Conservation (phyloP, 2,797 vertebrate species). For the Meriones psammophilus region DNA sequence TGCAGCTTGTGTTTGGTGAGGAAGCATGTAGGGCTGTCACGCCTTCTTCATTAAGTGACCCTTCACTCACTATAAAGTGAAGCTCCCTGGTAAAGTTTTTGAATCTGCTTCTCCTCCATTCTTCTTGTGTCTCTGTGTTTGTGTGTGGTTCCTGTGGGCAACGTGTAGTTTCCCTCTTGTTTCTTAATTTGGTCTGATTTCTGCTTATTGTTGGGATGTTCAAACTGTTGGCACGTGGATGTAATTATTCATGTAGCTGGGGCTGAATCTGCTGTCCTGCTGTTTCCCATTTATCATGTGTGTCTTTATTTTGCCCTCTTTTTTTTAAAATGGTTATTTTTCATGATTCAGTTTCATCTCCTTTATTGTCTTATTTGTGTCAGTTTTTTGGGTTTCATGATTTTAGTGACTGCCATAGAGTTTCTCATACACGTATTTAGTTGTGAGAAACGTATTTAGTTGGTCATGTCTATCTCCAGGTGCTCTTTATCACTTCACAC, state of each 20-base stretch:
- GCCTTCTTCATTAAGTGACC: neutral
- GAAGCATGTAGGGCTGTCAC: neutral
- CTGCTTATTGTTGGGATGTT: neutral
- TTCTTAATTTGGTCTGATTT: neutral
- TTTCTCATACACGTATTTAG: neutral
- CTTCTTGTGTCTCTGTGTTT: neutral
- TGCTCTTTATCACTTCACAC: neutral
- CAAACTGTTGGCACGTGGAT: neutral
- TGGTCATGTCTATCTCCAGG: neutral
- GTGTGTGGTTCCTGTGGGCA: neutral
- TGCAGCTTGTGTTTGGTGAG: neutral
- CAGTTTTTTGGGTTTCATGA: neutral
- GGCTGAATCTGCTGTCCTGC: neutral
- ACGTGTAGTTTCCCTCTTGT: neutral
- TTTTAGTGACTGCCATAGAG: neutral
- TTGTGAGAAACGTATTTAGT: neutral
- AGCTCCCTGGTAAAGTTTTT: neutral
- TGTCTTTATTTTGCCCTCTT: conserved; percentile 24
- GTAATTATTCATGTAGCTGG: neutral
- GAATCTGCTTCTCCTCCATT: neutral
- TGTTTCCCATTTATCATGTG: neutral
- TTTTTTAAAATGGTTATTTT: neutral
- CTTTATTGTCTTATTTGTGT: conserved; percentile 9
- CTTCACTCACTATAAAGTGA: neutral
- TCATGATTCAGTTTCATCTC: conserved; percentile 26